Conservation (phyloP, 1,140 invertebrate species). For the Drosophila saltans region DNA sequence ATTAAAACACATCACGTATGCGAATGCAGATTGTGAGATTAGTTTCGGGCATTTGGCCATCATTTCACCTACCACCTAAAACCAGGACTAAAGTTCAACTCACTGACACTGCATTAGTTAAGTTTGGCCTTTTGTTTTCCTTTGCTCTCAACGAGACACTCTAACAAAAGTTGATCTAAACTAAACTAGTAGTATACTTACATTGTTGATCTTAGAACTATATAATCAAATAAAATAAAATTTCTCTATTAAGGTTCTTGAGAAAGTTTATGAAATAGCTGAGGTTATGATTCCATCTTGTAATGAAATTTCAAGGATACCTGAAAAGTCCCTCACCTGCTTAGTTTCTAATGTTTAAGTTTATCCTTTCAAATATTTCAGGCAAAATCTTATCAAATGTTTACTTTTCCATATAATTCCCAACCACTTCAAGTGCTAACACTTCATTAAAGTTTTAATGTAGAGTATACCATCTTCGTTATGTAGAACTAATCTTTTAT, state of each 20-base stretch:
- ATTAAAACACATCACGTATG: conserved; percentile 75
- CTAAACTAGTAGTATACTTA: too few species aligned
- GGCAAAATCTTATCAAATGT: too few species aligned
- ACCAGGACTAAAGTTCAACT: conserved; percentile 6
- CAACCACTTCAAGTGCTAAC: too few species aligned
- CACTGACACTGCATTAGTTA: conserved; percentile 26
- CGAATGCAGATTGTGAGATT: conserved; percentile 76
- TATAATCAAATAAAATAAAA: too few species aligned
- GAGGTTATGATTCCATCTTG: too few species aligned
- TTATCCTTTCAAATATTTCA: too few species aligned
- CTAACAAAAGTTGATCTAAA: background rate
- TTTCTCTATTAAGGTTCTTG: background rate
- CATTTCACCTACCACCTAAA: background rate
- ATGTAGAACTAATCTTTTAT: background rate
- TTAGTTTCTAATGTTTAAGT: too few species aligned
- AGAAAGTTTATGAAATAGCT: too few species aligned
- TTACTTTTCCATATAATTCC: too few species aligned
- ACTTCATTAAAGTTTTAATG: conserved; percentile 22
- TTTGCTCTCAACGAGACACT: conserved; percentile 37
- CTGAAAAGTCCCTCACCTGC: too few species aligned
- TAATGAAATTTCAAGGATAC: too few species aligned
- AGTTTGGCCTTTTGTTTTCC: conserved; percentile 33
- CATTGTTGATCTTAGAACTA: too few species aligned
- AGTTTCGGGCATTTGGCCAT: conserved; percentile 71
- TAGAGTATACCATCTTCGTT: background rate